Percentiles rank a stretch among this genome's conserved stretches.
phyloP scores from a whole-genome alignment of 1,140 invertebrate species.

The Papilio glaucus region DNA sequence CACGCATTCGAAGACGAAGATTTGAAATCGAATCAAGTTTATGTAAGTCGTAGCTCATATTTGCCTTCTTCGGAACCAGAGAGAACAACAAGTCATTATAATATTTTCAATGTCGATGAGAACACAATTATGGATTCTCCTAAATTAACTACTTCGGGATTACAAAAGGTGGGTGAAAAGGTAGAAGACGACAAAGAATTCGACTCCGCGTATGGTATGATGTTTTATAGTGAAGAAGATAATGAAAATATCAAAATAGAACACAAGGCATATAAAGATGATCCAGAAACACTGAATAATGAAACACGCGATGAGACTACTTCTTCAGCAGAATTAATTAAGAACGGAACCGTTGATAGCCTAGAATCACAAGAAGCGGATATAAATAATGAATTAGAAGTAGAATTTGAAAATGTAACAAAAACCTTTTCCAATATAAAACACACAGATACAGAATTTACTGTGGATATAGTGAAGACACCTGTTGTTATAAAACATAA shows the following conservation, averaged over 20 bases:
- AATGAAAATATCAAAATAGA: slow-evolving; percentile 44
- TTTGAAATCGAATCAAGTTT: slow-evolving; percentile 30
- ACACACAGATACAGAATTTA: slow-evolving; percentile 14
- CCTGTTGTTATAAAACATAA: slow-evolving; percentile 42
- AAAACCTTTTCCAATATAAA: background rate
- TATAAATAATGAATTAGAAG: background rate
- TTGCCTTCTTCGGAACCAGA: slow-evolving; percentile 34
- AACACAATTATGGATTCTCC: slow-evolving; percentile 4
- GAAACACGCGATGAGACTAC: slow-evolving; percentile 27
- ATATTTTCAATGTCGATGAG: slow-evolving; percentile 5
- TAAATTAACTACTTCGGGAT: slow-evolving; percentile 12
- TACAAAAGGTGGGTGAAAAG: slow-evolving; percentile 30
- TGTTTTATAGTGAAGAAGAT: slow-evolving; percentile 59
- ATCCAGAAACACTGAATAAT: slow-evolving; percentile 42
- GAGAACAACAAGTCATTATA: slow-evolving; percentile 36
- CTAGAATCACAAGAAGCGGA: slow-evolving; percentile 15
- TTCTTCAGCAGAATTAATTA: background rate
- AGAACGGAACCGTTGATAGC: background rate
- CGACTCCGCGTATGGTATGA: slow-evolving; percentile 52
- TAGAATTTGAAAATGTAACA: slow-evolving; percentile 21
- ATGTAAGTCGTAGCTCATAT: slow-evolving; percentile 43
- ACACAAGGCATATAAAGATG: slow-evolving; percentile 42
- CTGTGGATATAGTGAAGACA: slow-evolving; percentile 29
- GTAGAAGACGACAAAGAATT: slow-evolving; percentile 48
- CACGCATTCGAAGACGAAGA: slow-evolving; percentile 43